phyloP scores from a whole-genome alignment of 23 tunicate genomes.

The Halocynthia aurantium region DNA sequence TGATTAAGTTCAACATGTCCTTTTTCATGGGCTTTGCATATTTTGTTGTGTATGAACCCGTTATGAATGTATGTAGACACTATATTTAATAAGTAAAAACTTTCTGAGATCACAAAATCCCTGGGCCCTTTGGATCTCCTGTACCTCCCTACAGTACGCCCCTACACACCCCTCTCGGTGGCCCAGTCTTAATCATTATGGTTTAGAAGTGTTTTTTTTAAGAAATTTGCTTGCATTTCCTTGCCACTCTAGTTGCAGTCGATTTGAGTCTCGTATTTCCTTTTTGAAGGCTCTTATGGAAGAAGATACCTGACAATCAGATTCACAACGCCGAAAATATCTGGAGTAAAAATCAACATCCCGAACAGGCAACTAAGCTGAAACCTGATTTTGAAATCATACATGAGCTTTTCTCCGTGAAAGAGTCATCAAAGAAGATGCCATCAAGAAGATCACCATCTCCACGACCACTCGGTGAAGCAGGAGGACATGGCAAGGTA shows the following conservation, averaged over 20 bases:
- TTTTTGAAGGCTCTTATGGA: constrained; percentile 51
- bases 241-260: not conserved
- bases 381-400: constrained; percentile 51
- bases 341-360: constrained; percentile 34
- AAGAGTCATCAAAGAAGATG: constrained; percentile 15
- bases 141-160: no score
- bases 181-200: no score
- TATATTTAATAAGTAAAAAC: no score
- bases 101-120: no score
- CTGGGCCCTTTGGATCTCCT: no score
- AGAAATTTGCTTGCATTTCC: not conserved
- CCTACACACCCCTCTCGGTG: no score
- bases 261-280: not conserved
- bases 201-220: not conserved
- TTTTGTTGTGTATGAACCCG: no score
- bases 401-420: constrained; percentile 57
- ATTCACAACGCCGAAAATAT: constrained; percentile 39
- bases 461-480: constrained; percentile 2
- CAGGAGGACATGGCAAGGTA: not conserved
- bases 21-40: no score
- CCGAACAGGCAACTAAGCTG: constrained; percentile 9
- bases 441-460: constrained; percentile 23
- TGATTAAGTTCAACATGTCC: no score
- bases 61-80: no score
- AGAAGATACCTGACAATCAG: constrained; percentile 76